Evolutionary conservation across 2,888 invertebrate genomes (phyloP).

Genomic region (Heliconius charithonia): DNA sequence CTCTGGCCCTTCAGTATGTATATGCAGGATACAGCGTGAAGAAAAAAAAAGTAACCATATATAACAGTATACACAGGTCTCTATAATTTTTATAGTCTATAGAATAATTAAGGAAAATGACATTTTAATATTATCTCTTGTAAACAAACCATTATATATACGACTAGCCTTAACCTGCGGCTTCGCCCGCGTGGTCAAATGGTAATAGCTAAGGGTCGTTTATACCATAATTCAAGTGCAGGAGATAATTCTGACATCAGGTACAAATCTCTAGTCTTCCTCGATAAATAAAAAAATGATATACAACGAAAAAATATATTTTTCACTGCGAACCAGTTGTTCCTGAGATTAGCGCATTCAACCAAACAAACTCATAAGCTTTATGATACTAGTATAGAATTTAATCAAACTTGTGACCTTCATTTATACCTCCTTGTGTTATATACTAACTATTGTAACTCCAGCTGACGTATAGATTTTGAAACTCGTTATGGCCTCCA

Average conservation of each 20-base stretch:
- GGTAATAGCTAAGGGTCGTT: too few relatives aligned
- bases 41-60: background rate
- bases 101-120: slow-evolving; percentile 6
- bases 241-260: too few relatives aligned
- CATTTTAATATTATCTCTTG: background rate
- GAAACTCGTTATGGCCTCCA: background rate
- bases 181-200: too few relatives aligned
- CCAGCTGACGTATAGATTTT: background rate
- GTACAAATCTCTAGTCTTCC: too few relatives aligned
- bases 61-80: too few relatives aligned
- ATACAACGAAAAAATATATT: too few relatives aligned
- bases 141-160: background rate
- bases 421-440: background rate
- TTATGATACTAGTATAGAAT: background rate
- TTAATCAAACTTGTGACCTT: slow-evolving; percentile 7
- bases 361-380: background rate
- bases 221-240: too few relatives aligned
- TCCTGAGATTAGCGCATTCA: too few relatives aligned
- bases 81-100: background rate
- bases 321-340: too few relatives aligned
- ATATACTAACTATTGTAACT: background rate
- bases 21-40: background rate
- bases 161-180: too few relatives aligned
- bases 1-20: background rate
- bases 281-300: too few relatives aligned